Conservation (phyloP, 2,888 invertebrate species). For the Thymelicus sylvestris region DNA sequence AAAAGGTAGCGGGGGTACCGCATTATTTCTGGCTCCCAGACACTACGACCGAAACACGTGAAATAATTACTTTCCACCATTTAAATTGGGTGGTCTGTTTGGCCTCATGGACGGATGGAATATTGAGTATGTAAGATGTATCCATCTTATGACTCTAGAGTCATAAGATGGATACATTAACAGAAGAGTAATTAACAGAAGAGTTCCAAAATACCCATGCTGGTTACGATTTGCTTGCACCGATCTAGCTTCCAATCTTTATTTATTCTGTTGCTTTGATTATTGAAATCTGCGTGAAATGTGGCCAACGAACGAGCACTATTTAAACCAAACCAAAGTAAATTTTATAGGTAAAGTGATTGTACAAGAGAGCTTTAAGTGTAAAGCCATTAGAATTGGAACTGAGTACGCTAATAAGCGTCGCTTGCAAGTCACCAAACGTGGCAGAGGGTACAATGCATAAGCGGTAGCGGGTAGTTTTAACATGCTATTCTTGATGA, state of each 20-base stretch:
- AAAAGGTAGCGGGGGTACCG: too few relatives aligned
- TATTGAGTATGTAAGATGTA: too few relatives aligned
- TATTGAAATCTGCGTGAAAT: slow-evolving; percentile 1
- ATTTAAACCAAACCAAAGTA: slow-evolving; percentile 15
- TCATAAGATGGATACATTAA: too few relatives aligned
- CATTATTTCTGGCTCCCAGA: too few relatives aligned
- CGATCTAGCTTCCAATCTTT: background rate
- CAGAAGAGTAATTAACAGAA: too few relatives aligned
- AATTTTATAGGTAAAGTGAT: slow-evolving; percentile 26
- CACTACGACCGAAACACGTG: too few relatives aligned
- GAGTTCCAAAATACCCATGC: too few relatives aligned
- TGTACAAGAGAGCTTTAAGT: slow-evolving; percentile 37
- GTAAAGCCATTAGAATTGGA: slow-evolving; percentile 37
- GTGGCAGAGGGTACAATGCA: slow-evolving; percentile 13
- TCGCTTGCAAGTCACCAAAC: slow-evolving; percentile 38
- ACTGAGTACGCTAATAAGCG: slow-evolving; percentile 36
- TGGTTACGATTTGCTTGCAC: background rate
- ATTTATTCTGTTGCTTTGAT: background rate
- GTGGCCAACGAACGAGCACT: background rate
- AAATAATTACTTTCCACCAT: too few relatives aligned
- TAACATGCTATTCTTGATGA: background rate
- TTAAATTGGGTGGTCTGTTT: too few relatives aligned
- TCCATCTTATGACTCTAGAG: too few relatives aligned
- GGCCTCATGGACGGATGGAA: too few relatives aligned
- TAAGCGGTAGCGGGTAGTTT: slow-evolving; percentile 9